Conservation (phyloP, 2,797 vertebrate species). For the Sandelia bainsii region DNA sequence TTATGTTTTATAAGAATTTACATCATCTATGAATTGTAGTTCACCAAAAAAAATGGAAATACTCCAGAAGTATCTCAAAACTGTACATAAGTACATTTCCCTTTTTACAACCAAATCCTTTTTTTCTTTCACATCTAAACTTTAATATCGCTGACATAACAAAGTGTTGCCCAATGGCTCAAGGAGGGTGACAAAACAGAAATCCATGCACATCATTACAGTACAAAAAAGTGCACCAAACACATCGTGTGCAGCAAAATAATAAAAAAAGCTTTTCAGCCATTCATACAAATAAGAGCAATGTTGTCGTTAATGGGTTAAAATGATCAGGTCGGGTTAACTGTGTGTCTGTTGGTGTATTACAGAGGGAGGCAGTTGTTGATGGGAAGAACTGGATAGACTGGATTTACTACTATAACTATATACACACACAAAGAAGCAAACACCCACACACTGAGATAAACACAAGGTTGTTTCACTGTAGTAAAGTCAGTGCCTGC, state of each 20-base stretch:
- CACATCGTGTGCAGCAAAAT: neutral
- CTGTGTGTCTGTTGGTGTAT: constrained; percentile 25
- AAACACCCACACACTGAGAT: constrained; percentile 47
- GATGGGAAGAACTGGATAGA: constrained; percentile 63
- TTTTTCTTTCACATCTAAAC: neutral
- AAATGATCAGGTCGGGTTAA: neutral
- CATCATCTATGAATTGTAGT: no score
- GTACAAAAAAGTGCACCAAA: neutral
- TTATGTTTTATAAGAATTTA: no score
- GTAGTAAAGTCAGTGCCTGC: neutral
- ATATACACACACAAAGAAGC: constrained; percentile 29
- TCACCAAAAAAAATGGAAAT: no score
- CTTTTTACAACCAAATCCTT: no score
- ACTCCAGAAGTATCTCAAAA: no score
- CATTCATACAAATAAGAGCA: neutral
- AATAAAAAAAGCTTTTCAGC: no score
- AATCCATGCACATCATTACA: no score
- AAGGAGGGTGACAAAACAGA: neutral
- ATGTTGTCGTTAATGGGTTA: constrained; percentile 12
- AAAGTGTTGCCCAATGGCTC: neutral
- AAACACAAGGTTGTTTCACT: constrained; percentile 5
- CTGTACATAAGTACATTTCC: no score
- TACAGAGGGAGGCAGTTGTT: constrained; percentile 21
- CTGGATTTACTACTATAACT: constrained; percentile 69
- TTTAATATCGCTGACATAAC: neutral